phyloP scores from a whole-genome alignment of 2,888 invertebrate genomes.

The Orthonevra nobilis region DNA sequence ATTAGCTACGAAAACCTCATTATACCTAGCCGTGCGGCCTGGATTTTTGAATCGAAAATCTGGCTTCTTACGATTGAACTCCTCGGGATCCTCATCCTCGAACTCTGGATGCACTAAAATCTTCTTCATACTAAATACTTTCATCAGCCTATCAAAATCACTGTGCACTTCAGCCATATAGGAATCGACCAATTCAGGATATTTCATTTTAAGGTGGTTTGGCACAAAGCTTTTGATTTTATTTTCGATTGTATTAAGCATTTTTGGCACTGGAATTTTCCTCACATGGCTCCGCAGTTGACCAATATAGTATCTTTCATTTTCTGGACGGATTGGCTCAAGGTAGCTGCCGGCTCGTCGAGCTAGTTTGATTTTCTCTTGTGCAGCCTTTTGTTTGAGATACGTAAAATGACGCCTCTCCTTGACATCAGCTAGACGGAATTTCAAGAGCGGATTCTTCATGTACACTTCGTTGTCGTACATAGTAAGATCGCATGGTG shows the following conservation, averaged over 20 bases:
- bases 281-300: conserved; percentile 83
- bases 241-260: conserved; percentile 83
- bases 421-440: conserved; percentile 77
- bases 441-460: conserved; percentile 78
- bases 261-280: conserved; percentile 83
- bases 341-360: conserved; percentile 73
- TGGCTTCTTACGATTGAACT: conserved; percentile 77
- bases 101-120: conserved; percentile 84
- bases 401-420: conserved; percentile 77
- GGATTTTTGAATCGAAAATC: conserved; percentile 82
- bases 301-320: conserved; percentile 81
- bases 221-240: conserved; percentile 83
- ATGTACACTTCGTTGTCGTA: conserved; percentile 79
- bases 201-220: conserved; percentile 82
- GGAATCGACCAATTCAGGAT: conserved; percentile 81
- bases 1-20: conserved; percentile 81
- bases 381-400: conserved; percentile 76
- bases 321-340: conserved; percentile 81
- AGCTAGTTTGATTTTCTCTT: conserved; percentile 77
- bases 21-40: conserved; percentile 84
- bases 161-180: conserved; percentile 81
- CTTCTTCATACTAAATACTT: conserved; percentile 84
- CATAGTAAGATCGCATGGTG: conserved; percentile 76
- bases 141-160: conserved; percentile 84
- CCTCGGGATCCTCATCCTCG: conserved; percentile 80